Percentiles rank a stretch among this genome's conserved stretches.
Conservation (phyloP, 1,140 invertebrate species). For the Fopius arisanus region DNA sequence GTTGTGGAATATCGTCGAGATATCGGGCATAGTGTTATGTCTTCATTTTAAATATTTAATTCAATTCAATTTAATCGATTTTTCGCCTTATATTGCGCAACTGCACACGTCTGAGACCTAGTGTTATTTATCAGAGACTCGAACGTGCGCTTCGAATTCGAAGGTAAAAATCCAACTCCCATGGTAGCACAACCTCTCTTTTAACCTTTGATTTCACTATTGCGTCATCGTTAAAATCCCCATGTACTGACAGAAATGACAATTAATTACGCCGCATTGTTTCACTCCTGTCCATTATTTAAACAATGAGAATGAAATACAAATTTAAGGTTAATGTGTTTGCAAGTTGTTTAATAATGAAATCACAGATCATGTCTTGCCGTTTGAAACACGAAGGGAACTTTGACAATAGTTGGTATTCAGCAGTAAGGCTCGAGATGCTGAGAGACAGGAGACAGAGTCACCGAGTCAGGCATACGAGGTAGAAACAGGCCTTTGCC, state of each 20-base stretch:
- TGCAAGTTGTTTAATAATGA: neutral
- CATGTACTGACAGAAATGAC: neutral
- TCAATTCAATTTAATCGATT: too few species aligned
- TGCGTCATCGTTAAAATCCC: neutral
- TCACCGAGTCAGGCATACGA: slow-evolving; percentile 39
- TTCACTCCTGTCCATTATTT: neutral
- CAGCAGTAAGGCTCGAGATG: neutral
- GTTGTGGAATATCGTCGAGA: too few species aligned
- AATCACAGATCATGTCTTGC: neutral
- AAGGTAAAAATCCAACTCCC: slow-evolving; percentile 25
- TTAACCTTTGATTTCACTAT: neutral
- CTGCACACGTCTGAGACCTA: slow-evolving; percentile 19
- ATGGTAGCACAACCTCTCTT: neutral
- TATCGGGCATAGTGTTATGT: too few species aligned
- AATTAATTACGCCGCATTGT: neutral
- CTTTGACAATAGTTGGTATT: slow-evolving; percentile 7
- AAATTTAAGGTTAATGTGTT: neutral
- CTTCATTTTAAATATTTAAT: too few species aligned
- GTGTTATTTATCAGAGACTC: slow-evolving; percentile 32
- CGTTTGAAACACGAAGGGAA: neutral
- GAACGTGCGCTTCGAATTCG: slow-evolving; percentile 20
- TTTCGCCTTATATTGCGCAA: too few species aligned
- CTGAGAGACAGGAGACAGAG: neutral
- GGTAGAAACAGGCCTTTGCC: slow-evolving; percentile 11
- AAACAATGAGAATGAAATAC: neutral